Percentiles rank a stretch among this genome's conserved stretches.
Evolutionary conservation across 2,888 invertebrate species (phyloP).

Genomic region (Folsomia manolachei): DNA sequence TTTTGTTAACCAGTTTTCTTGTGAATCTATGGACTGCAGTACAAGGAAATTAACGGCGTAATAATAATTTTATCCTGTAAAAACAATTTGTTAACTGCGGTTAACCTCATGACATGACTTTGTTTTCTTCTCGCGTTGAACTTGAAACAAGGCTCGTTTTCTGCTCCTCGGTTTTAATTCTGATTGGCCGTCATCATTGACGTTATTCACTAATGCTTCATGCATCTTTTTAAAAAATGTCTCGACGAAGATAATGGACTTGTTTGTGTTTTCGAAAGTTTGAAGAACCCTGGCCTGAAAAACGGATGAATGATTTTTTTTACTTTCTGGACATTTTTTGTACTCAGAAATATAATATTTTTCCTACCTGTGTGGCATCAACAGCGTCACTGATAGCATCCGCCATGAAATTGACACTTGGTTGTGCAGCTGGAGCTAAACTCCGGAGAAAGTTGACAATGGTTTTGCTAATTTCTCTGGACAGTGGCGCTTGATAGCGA

Average conservation of each 20-base stretch:
- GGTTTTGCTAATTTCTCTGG: neutral
- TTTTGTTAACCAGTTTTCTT: too few relatives aligned
- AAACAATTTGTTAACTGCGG: neutral
- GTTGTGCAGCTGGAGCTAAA: slow-evolving; percentile 32
- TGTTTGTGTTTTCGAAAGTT: slow-evolving; percentile 35
- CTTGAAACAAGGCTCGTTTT: neutral
- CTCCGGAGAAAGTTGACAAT: slow-evolving; percentile 20
- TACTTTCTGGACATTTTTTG: too few relatives aligned
- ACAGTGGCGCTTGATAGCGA: neutral
- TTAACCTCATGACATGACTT: slow-evolving; percentile 10
- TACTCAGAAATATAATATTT: neutral
- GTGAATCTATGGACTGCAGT: too few relatives aligned
- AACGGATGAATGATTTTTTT: too few relatives aligned
- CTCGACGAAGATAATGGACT: slow-evolving; percentile 30
- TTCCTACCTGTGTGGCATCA: slow-evolving; percentile 13
- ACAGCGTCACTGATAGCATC: slow-evolving; percentile 37
- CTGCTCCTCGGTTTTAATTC: neutral
- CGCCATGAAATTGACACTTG: slow-evolving; percentile 37
- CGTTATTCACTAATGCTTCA: slow-evolving; percentile 6
- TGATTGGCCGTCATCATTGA: neutral
- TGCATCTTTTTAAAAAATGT: slow-evolving; percentile 30
- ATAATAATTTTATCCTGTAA: neutral
- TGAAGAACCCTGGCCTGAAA: slow-evolving; percentile 29
- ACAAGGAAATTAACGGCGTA: neutral
- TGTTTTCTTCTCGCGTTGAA: too few relatives aligned